Base-by-base conservation (phyloP, 2,888 invertebrate species). In the Polymixis flavicincta region DNA sequence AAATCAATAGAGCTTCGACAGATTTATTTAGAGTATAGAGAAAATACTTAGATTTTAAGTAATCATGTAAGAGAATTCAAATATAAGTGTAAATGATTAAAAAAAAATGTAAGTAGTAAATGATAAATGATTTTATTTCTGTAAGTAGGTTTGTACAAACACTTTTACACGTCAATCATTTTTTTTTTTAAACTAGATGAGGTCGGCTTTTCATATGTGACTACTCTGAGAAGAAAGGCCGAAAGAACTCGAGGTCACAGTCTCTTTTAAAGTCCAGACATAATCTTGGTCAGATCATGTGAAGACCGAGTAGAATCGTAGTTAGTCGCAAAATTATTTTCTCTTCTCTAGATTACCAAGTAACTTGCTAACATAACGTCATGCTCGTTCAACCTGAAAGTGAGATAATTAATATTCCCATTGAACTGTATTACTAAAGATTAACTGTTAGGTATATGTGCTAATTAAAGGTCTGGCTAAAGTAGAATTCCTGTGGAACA, bases 11-110 rank as follows among this genome's bases (percentile, higher is more conserved):
- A 54, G 22, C 45, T 22, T 50, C 54, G 28, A 17, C 13, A 28
- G n/a, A 76, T 22, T 64, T 68, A 37, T 17, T 66, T n/a, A 61
- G 57, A 70, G 17, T 76, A 68, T 81, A 45, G n/a, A 59, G 28
- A 17, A 7, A 6, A 54, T 25, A 32, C 14, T 52, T 82, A 76
- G 57, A 11, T 22, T 63, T 25, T 76, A 60, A 68, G 42, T 11
- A 67, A n/a, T 25, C 14, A 25, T 22, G 14, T 59, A 59, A 28
- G 70, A 54, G 37, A 14, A 79, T 54, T 55, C 8, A 48, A 64
- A 37, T 37, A 37, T 37, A 37, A 59, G 54, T 59, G 19, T n/a
- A 28, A 14, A 14, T 52, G 50, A 45, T 59, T 32, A 74, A 37
- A 25, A 60, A 25, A 65, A 54, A 65, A 4, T 11, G 22, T 37